phyloP scores from a whole-genome alignment of 2,113 vertebrate genomes.

The Melospiza melodia region DNA sequence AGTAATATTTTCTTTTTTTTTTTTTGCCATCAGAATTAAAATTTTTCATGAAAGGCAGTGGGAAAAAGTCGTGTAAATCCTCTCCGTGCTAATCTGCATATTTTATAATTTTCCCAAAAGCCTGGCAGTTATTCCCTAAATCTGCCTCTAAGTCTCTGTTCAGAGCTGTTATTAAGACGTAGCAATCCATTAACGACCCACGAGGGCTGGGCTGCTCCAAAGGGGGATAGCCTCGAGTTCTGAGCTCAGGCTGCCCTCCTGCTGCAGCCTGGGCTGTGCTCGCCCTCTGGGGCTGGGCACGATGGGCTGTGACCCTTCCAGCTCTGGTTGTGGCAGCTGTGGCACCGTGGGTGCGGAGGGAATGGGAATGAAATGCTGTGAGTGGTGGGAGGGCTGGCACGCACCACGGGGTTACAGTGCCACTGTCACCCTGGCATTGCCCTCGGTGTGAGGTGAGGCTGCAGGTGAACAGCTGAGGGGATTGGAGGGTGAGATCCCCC shows the following conservation, averaged over 20 bases:
- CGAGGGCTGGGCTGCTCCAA: not conserved
- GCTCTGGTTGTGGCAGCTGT: not conserved
- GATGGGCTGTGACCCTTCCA: not conserved
- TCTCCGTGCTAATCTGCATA: not conserved
- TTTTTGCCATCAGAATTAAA: not conserved
- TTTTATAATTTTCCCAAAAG: not conserved
- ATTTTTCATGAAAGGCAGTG: not conserved
- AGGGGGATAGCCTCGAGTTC: not conserved
- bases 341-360: rapidly evolving
- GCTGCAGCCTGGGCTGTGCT: not conserved
- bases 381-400: not conserved
- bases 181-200: not conserved
- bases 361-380: rapidly evolving
- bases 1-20: not conserved
- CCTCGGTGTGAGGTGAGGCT: not conserved
- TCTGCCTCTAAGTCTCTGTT: not conserved
- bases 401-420: rapidly evolving
- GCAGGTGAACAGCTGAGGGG: not conserved
- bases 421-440: rapidly evolving
- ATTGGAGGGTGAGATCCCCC: not conserved
- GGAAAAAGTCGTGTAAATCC: not conserved
- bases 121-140: constrained; percentile 10
- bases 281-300: rapidly evolving
- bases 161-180: not conserved
- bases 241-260: not conserved